These are phyloP conservation scores for Mythimna lalbum DNA, from an alignment of 2,888 invertebrate species.

Conservation along the genomic window DNA sequence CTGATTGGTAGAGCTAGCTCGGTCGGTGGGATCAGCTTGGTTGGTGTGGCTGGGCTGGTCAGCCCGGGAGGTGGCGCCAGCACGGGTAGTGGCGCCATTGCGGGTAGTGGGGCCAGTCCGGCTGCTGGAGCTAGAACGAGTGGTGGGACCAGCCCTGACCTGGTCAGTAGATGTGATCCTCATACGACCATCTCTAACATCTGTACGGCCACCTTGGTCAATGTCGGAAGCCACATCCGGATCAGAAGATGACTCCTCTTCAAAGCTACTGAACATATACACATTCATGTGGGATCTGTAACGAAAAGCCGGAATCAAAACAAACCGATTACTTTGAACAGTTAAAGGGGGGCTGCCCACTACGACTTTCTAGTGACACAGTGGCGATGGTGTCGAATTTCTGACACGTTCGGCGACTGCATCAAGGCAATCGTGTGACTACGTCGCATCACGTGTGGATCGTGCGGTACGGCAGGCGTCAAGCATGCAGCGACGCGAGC, in stretches of 20 bases:
- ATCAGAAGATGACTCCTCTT: neutral
- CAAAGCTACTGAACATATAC: constrained; percentile 13
- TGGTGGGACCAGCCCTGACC: neutral
- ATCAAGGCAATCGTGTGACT: too few relatives aligned
- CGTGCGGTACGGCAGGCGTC: too few relatives aligned
- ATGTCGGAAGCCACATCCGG: neutral
- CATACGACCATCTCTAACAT: neutral
- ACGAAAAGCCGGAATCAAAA: constrained; percentile 6
- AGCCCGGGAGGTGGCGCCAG: too few relatives aligned
- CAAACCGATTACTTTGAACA: neutral
- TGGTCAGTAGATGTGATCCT: neutral
- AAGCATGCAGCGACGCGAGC: too few relatives aligned
- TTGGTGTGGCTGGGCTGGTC: too few relatives aligned
- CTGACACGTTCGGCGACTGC: too few relatives aligned
- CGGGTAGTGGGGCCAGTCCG: neutral
- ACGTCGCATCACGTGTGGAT: too few relatives aligned
- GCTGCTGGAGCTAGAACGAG: neutral
- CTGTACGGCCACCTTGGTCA: neutral
- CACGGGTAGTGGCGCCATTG: neutral
- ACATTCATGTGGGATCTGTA: constrained; percentile 22
- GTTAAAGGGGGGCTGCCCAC: too few relatives aligned
- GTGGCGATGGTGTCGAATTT: too few relatives aligned
- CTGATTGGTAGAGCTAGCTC: too few relatives aligned
- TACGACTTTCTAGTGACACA: too few relatives aligned
- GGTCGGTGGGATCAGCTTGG: too few relatives aligned